Base-by-base conservation (phyloP, 2,888 invertebrate species). In the Heliconius cydno region DNA sequence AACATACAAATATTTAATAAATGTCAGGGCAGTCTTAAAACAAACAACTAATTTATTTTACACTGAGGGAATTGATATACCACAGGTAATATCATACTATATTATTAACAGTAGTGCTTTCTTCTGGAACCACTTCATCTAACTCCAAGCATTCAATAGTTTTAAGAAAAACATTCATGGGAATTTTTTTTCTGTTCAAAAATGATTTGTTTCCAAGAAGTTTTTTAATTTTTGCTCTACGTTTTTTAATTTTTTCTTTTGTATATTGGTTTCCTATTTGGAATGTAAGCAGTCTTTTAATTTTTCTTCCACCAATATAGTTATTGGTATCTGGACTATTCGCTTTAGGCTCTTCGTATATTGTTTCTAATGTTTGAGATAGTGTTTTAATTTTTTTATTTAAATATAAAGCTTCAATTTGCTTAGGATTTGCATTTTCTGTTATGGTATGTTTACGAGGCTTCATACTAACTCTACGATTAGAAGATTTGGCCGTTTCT, bases 321-420 rank as follows among this genome's bases (percentile, higher is more conserved):
- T 90, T 88, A 73, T 92, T 89, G 52, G 92, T 88, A 74, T 94
- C 93, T 83, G 87, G 90, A 81, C 85, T 91, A 71, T 89, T 92
- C 81, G 92, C 90, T 85, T 94, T 95, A n/a, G 95, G 95, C 84
- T 96, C 96, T 90, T 96, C 96, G 86, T 95, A 96, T 86, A 96
- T 96, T 3, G 96, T 96, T 89, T 96, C 96, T 84, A 96, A 90
- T 80, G 94, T 95, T 85, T 95, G 95, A 75, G 95, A 91, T 65
- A 92, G 83, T 70, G 92, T 91, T 85, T 95, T 96, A 1, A 96
- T 90, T 86, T 91, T 95, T 86, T 95, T 96, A 84, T 96, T 96
- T 65, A 96, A 91, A 87, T 96, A 96, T 83, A 96, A 91, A 70
- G 95, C 95, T 85, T 95, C 95, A 79, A 95, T 92, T 86, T 95